Percentiles rank a stretch among this genome's conserved stretches.
phyloP scores from a whole-genome alignment of 2,888 invertebrate genomes.

The Agonopterix heracliana region DNA sequence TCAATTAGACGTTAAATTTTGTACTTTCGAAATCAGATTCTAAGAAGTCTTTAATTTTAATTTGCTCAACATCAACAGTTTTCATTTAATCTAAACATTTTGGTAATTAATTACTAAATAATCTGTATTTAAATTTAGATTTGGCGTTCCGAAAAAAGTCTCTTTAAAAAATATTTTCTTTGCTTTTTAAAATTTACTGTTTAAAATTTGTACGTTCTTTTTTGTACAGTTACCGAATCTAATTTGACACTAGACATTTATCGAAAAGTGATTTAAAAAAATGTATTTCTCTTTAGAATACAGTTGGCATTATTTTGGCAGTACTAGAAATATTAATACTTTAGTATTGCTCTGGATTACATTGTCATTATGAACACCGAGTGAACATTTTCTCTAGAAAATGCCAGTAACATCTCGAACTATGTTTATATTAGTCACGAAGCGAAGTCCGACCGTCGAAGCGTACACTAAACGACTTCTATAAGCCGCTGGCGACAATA shows the following conservation, averaged over 20 bases:
- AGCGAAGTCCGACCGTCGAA: slow-evolving; percentile 58
- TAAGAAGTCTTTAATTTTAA: slow-evolving; percentile 70
- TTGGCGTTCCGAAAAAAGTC: slow-evolving; percentile 75
- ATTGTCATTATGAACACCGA: slow-evolving; percentile 73
- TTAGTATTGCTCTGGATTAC: slow-evolving; percentile 76
- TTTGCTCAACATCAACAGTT: slow-evolving; percentile 67
- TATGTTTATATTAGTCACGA: slow-evolving; percentile 33
- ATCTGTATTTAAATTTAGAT: slow-evolving; percentile 72
- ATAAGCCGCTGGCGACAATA: slow-evolving; percentile 60
- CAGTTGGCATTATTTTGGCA: slow-evolving; percentile 75
- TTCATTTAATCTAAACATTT: slow-evolving; percentile 45
- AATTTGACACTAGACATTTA: slow-evolving; percentile 74
- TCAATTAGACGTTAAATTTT: slow-evolving; percentile 68
- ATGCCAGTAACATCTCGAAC: slow-evolving; percentile 32
- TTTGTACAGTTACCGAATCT: slow-evolving; percentile 75
- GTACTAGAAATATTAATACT: slow-evolving; percentile 75
- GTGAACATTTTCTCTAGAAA: slow-evolving; percentile 47
- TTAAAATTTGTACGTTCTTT: slow-evolving; percentile 74
- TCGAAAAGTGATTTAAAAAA: slow-evolving; percentile 69
- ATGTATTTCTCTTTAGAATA: slow-evolving; percentile 63
- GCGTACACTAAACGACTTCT: slow-evolving; percentile 54
- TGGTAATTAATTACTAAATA: slow-evolving; percentile 69
- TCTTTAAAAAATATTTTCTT: slow-evolving; percentile 74
- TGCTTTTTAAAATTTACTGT: slow-evolving; percentile 64
- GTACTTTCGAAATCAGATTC: slow-evolving; percentile 75